Percentiles rank a stretch among this genome's conserved stretches.
These are phyloP conservation scores for Rhyacophila brunnea DNA, from an alignment of 1,140 invertebrate genomes.

Conservation along the genomic window DNA sequence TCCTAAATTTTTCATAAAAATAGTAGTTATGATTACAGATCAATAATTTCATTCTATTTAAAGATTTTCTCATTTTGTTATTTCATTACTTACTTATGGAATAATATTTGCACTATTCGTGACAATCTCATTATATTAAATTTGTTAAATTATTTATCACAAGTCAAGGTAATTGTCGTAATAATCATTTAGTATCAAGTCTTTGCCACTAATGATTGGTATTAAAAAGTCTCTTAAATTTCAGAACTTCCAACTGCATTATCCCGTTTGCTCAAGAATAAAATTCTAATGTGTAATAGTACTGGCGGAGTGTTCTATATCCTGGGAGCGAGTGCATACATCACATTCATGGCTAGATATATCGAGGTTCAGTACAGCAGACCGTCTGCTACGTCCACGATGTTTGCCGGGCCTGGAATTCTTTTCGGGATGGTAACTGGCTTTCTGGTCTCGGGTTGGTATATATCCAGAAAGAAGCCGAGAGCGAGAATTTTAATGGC, in stretches of 20 bases:
- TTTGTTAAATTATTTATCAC: no score
- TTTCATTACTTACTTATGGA: no score
- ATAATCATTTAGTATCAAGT: no score
- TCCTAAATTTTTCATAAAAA: no score
- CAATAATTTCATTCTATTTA: no score
- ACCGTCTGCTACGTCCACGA: constrained; percentile 60
- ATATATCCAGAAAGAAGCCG: constrained; percentile 64
- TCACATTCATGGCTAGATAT: constrained; percentile 70
- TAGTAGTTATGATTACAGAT: no score
- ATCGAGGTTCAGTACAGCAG: constrained; percentile 69
- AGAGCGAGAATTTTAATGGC: constrained; percentile 57
- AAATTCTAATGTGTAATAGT: constrained; percentile 60
- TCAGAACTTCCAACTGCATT: constrained; percentile 59
- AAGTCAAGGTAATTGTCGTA: no score
- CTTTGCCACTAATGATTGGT: no score
- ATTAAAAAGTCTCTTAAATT: no score
- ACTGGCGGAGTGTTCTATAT: constrained; percentile 61
- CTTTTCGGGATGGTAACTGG: constrained; percentile 61
- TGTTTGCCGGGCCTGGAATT: constrained; percentile 61
- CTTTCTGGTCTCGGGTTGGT: constrained; percentile 60
- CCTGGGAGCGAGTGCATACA: constrained; percentile 65
- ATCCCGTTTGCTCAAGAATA: constrained; percentile 60
- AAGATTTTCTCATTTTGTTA: no score
- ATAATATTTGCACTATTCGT: no score
- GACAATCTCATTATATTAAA: no score